A percentile compares a stretch with the other conserved stretches of the same genome.
Conservation (phyloP, 35 echinoderm and acorn worm genomes). For the Heliocidaris tuberculata region DNA sequence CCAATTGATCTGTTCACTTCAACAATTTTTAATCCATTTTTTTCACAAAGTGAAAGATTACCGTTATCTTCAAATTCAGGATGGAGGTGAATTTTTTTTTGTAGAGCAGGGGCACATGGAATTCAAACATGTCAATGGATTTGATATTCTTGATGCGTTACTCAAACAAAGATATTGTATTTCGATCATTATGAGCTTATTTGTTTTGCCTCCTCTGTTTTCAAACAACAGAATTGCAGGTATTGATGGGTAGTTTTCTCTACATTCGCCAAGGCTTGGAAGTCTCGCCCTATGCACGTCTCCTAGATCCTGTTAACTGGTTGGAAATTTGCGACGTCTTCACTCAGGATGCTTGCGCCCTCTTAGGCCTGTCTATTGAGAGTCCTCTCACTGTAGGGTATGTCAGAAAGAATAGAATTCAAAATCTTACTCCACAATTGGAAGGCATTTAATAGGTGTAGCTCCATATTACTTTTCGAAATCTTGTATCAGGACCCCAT, state of each 20-base stretch:
- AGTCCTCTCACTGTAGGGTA: constrained; percentile 97
- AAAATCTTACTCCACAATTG: too few relatives aligned
- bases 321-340: constrained; percentile 96
- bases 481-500: neutral
- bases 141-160: too few relatives aligned
- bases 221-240: constrained; percentile 77
- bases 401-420: neutral
- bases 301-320: constrained; percentile 85
- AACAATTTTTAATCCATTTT: too few relatives aligned
- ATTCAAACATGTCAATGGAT: too few relatives aligned
- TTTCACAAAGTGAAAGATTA: too few relatives aligned
- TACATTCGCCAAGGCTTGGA: constrained; percentile 87
- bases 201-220: neutral
- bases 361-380: constrained; percentile 90
- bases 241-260: constrained; percentile 94
- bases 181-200: neutral
- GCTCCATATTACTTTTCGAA: neutral
- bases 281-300: constrained; percentile 79
- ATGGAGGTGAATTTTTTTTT: too few relatives aligned
- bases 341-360: constrained; percentile 87
- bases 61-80: too few relatives aligned
- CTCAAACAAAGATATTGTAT: too few relatives aligned
- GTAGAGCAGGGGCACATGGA: too few relatives aligned
- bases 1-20: too few relatives aligned
- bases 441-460: neutral